A percentile compares a stretch with the other conserved stretches of the same genome.
These are phyloP conservation scores for Loxodonta africana DNA, from an alignment of 2,113 vertebrate genomes.

Conservation along the genomic window DNA sequence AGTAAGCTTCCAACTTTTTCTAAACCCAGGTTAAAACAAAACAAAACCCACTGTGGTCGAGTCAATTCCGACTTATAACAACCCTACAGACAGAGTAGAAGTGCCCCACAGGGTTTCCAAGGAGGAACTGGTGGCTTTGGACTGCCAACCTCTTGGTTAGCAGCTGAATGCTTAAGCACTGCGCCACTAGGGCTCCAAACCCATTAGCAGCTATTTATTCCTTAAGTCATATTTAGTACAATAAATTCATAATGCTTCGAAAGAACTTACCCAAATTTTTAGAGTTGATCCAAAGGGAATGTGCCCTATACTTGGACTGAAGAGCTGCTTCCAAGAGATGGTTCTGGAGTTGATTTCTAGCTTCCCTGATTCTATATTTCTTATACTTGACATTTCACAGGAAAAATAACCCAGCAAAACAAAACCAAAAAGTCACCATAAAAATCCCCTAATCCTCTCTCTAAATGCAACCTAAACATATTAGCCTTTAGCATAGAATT, in stretches of 20 bases:
- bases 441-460: background rate
- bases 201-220: background rate
- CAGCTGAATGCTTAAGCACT: too few relatives aligned
- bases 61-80: too few relatives aligned
- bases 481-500: background rate
- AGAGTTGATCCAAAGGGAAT: background rate
- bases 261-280: slow-evolving; percentile 31
- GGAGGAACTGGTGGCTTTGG: too few relatives aligned
- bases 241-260: background rate
- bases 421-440: background rate
- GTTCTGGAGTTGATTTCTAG: slow-evolving; percentile 25
- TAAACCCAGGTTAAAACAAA: background rate
- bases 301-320: background rate
- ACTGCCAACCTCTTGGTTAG: too few relatives aligned
- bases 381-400: slow-evolving; percentile 34
- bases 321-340: background rate
- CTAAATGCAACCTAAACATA: background rate
- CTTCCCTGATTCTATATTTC: slow-evolving; percentile 45
- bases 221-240: slow-evolving; percentile 45
- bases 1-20: slow-evolving; percentile 29
- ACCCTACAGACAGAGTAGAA: too few relatives aligned
- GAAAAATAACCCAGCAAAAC: background rate
- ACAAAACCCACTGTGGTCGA: too few relatives aligned
- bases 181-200: too few relatives aligned
- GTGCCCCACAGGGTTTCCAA: too few relatives aligned